These are phyloP conservation scores for Kradibia gibbosae DNA, from an alignment of 1,140 invertebrate species.

Conservation along the genomic window DNA sequence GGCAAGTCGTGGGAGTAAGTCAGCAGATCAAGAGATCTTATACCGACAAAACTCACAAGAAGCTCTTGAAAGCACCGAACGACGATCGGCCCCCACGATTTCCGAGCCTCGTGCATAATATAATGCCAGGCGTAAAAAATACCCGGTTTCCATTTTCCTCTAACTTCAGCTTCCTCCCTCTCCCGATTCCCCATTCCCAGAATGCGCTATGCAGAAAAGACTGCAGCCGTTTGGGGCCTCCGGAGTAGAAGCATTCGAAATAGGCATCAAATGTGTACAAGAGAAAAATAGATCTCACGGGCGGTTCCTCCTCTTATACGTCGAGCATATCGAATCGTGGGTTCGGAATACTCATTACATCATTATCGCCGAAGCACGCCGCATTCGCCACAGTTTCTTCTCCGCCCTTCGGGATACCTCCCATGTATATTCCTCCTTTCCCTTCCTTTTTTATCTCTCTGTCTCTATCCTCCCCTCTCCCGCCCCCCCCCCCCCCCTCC, in stretches of 20 bases:
- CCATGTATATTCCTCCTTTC: background rate
- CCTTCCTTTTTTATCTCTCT: background rate
- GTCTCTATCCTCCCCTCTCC: background rate
- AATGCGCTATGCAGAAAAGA: constrained; percentile 4
- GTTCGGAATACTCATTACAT: constrained; percentile 61
- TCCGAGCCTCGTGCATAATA: background rate
- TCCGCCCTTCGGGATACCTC: background rate
- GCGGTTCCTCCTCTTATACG: constrained; percentile 4
- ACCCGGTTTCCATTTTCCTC: background rate
- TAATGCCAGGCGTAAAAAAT: background rate
- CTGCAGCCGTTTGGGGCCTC: background rate
- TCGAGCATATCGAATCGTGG: constrained; percentile 56
- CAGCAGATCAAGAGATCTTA: no score
- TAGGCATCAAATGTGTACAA: background rate
- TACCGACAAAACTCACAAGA: background rate
- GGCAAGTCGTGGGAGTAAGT: no score
- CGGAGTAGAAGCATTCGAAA: constrained; percentile 16
- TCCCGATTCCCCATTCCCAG: background rate
- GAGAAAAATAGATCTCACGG: constrained; percentile 40
- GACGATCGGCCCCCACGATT: constrained; percentile 4
- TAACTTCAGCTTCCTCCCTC: background rate
- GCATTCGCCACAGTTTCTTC: constrained; percentile 54
- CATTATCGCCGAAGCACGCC: constrained; percentile 58
- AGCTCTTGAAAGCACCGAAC: background rate
- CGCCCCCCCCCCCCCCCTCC: background rate